phyloP scores from a whole-genome alignment of 2,888 invertebrate genomes.

The Phalangium opilio region DNA sequence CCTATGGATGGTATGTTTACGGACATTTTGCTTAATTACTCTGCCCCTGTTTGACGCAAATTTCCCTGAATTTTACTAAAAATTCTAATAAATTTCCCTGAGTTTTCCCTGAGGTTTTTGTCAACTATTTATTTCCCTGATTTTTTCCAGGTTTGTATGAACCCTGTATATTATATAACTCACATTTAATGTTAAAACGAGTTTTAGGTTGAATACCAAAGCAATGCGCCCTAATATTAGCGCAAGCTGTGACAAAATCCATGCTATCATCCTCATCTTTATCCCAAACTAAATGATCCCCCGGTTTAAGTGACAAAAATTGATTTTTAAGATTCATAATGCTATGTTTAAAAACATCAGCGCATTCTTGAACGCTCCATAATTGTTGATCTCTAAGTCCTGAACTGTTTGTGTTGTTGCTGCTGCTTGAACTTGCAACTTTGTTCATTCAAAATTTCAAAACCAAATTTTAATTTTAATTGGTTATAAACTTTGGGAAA shows the following conservation, averaged over 20 bases:
- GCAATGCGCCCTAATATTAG: constrained; percentile 78
- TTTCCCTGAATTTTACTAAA: too few species aligned
- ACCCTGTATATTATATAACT: too few species aligned
- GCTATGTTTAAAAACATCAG: constrained; percentile 50
- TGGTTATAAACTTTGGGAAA: not conserved
- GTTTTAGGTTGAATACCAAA: constrained; percentile 77
- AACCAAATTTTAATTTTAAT: constrained; percentile 1
- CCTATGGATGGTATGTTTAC: too few species aligned
- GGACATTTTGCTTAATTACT: too few species aligned
- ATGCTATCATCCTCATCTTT: constrained; percentile 86
- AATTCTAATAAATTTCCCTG: too few species aligned
- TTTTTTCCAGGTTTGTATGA: too few species aligned
- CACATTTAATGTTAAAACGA: constrained; percentile 87
- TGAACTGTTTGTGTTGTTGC: constrained; percentile 29
- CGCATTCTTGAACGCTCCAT: constrained; percentile 65
- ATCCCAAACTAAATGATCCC: constrained; percentile 79
- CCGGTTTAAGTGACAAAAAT: constrained; percentile 30
- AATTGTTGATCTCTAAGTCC: constrained; percentile 55
- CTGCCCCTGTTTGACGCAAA: too few species aligned
- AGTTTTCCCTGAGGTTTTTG: too few species aligned
- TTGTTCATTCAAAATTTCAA: constrained; percentile 25
- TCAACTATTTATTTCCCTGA: too few species aligned
- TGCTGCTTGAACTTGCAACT: constrained; percentile 34
- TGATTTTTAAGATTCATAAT: constrained; percentile 40
- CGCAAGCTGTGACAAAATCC: constrained; percentile 91